Conservation (phyloP, 2,797 vertebrate genomes). For the Echiichthys vipera region DNA sequence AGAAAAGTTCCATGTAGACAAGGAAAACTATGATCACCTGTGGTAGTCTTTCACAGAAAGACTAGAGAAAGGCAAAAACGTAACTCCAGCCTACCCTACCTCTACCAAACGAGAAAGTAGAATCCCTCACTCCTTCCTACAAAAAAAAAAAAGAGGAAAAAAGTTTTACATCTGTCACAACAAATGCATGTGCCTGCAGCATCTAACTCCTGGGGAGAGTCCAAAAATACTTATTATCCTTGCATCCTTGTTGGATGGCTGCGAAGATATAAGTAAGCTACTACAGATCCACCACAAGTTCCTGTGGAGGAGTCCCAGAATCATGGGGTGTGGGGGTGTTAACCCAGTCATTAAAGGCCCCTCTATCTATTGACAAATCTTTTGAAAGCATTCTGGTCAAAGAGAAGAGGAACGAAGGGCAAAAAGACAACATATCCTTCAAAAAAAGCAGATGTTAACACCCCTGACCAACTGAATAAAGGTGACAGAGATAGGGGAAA, state of each 20-base stretch:
- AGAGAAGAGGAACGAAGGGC: constrained; percentile 10
- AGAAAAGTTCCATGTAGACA: constrained; percentile 76
- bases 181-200: constrained; percentile 64
- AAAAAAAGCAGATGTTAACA: constrained; percentile 49
- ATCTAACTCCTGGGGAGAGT: constrained; percentile 30
- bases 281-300: constrained; percentile 27
- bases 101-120: constrained; percentile 67
- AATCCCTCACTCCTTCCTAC: constrained; percentile 57
- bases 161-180: constrained; percentile 55
- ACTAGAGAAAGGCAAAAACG: constrained; percentile 79
- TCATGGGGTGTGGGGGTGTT: neutral
- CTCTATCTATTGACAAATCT: constrained; percentile 27
- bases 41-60: constrained; percentile 88
- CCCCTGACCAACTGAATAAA: constrained; percentile 45
- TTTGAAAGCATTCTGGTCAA: constrained; percentile 21
- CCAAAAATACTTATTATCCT: constrained; percentile 25
- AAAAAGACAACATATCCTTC: constrained; percentile 29
- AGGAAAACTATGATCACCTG: constrained; percentile 74
- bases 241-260: constrained; percentile 16
- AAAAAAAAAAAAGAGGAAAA: constrained; percentile 44
- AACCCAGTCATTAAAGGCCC: constrained; percentile 26
- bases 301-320: constrained; percentile 15
- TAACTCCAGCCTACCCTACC: constrained; percentile 73
- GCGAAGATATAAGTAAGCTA: constrained; percentile 41
- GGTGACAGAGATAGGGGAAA: constrained; percentile 51